A percentile compares a stretch with the other conserved stretches of the same genome.
Evolutionary conservation across 53 echinoderm and acorn worm genomes (phyloP).

Genomic region (Mesocentrotus franciscanus): DNA sequence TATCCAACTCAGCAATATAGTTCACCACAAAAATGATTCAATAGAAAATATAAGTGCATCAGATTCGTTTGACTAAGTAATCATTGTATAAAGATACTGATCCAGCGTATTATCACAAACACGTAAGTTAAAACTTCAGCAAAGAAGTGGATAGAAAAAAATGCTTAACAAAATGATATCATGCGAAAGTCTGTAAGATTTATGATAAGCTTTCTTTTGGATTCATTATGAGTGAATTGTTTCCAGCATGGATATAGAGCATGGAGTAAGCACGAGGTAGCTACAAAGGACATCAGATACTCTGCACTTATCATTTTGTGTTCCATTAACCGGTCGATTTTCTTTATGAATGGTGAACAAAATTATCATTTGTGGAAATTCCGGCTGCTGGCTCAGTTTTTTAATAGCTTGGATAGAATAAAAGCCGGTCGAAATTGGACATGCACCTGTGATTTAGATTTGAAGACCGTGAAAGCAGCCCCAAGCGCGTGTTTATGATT

Average conservation of each 20-base stretch:
- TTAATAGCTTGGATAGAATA: background rate
- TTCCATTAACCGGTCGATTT: background rate
- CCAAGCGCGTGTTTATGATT: background rate
- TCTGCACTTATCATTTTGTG: background rate
- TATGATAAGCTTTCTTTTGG: background rate
- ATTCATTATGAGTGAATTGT: background rate
- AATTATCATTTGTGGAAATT: background rate
- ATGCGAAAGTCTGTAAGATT: background rate
- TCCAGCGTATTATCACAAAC: too few relatives aligned
- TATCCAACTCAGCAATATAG: too few relatives aligned
- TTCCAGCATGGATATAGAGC: background rate
- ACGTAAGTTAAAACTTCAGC: too few relatives aligned
- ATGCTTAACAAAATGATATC: background rate
- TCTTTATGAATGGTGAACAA: background rate
- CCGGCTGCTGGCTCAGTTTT: background rate
- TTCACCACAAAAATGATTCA: too few relatives aligned
- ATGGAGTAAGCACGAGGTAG: background rate
- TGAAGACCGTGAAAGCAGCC: background rate
- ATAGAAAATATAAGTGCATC: too few relatives aligned
- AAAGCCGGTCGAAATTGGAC: background rate
- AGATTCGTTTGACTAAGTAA: too few relatives aligned
- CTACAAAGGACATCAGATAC: too few relatives aligned
- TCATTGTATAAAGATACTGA: too few relatives aligned
- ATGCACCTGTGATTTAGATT: background rate
- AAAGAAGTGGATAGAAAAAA: too few relatives aligned